Conservation (phyloP, 2,113 vertebrate genomes). For the Ptychochromis oligacanthus region DNA sequence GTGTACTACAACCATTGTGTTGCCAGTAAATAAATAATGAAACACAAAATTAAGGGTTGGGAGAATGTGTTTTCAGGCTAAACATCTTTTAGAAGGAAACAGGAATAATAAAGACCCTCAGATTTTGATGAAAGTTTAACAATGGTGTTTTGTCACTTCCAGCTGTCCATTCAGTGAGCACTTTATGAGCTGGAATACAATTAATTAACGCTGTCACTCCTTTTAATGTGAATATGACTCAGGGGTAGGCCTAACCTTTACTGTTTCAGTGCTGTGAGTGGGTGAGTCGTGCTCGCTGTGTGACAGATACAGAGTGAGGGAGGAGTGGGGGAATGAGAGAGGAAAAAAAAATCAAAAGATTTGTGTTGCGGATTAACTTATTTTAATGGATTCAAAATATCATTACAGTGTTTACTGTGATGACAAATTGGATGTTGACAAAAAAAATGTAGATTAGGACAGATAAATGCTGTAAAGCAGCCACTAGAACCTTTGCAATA, state of each 20-base stretch:
- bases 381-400: conserved; percentile 10
- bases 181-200: conserved; percentile 17
- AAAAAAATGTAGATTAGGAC: neutral
- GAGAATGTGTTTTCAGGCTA: neutral
- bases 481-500: neutral
- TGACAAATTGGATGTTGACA: no score
- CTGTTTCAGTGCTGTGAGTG: conserved; percentile 26
- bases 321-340: neutral
- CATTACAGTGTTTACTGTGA: no score
- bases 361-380: neutral
- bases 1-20: neutral
- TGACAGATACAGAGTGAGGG: neutral
- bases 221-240: conserved; percentile 53
- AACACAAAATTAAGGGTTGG: neutral
- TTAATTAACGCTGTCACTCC: conserved; percentile 48
- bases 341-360: neutral
- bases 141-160: neutral
- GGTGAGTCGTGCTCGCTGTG: conserved; percentile 13
- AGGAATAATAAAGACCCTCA: no score
- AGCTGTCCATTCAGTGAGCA: conserved; percentile 17
- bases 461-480: neutral
- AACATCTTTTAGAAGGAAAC: neutral
- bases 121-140: neutral
- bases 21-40: conserved; percentile 21
- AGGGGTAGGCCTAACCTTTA: conserved; percentile 53